phyloP scores from a whole-genome alignment of 2,113 vertebrate species.

The Leptosomus discolor region DNA sequence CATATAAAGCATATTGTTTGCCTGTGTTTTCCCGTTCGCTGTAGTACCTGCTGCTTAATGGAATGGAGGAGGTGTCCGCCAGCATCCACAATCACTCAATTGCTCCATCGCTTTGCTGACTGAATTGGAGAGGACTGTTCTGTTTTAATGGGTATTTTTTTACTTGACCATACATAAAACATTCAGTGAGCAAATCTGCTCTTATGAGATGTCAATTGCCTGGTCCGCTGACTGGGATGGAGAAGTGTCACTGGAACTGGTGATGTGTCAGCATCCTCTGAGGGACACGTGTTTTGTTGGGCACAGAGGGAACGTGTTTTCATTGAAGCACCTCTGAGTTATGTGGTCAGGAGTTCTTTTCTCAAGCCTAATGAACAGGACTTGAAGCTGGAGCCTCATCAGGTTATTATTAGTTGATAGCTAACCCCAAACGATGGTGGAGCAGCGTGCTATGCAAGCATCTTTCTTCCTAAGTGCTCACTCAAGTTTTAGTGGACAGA shows the following conservation, averaged over 20 bases:
- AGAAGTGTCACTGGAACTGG: neutral
- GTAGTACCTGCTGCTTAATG: neutral
- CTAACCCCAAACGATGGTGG: too few relatives aligned
- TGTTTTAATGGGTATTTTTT: neutral
- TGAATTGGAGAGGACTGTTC: neutral
- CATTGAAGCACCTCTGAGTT: too few relatives aligned
- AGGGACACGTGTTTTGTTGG: accelerated
- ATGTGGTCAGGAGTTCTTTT: neutral
- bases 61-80: neutral
- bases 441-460: neutral
- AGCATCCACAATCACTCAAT: accelerated
- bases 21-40: neutral
- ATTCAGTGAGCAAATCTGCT: neutral
- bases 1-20: neutral
- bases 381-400: neutral
- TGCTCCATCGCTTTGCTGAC: neutral
- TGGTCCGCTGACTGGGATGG: neutral
- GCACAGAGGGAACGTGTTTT: neutral
- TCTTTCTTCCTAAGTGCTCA: neutral
- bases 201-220: neutral
- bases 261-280: neutral
- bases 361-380: too few relatives aligned
- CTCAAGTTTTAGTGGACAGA: neutral
- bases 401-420: neutral
- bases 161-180: neutral